A percentile compares a stretch with the other conserved stretches of the same genome.
phyloP scores from a whole-genome alignment of 2,888 invertebrate genomes.

The Conistra vaccinii region DNA sequence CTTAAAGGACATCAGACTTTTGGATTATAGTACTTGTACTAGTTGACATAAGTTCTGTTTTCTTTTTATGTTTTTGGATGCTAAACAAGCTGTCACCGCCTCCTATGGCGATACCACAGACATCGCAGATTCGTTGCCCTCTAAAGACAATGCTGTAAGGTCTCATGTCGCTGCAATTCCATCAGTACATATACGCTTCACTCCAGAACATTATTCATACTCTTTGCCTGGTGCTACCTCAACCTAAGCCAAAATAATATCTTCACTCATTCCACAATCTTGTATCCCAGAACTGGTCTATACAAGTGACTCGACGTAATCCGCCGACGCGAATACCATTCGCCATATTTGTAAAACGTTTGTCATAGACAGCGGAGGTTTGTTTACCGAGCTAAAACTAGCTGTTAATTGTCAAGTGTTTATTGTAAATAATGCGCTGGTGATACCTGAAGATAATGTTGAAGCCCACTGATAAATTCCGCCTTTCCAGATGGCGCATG shows the following conservation, averaged over 20 bases:
- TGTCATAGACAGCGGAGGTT: constrained; percentile 48
- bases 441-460: constrained; percentile 5
- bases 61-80: background rate
- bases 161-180: background rate
- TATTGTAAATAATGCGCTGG: constrained; percentile 34
- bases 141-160: background rate
- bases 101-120: background rate
- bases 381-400: constrained; percentile 43
- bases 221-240: background rate
- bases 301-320: constrained; percentile 38
- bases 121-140: background rate
- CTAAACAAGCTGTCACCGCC: background rate
- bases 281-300: constrained; percentile 30
- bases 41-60: background rate
- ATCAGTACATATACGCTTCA: background rate
- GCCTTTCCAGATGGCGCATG: background rate
- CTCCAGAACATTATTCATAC: no score
- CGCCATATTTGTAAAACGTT: constrained; percentile 57
- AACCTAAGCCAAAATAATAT: background rate
- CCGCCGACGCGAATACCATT: constrained; percentile 64
- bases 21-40: background rate
- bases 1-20: background rate
- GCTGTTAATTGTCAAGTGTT: constrained; percentile 35
- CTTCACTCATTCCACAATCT: constrained; percentile 8
- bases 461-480: constrained; percentile 18